Percentiles rank a stretch among this genome's conserved stretches.
Conservation (phyloP, 2,797 vertebrate species). For the Selene dorsalis region DNA sequence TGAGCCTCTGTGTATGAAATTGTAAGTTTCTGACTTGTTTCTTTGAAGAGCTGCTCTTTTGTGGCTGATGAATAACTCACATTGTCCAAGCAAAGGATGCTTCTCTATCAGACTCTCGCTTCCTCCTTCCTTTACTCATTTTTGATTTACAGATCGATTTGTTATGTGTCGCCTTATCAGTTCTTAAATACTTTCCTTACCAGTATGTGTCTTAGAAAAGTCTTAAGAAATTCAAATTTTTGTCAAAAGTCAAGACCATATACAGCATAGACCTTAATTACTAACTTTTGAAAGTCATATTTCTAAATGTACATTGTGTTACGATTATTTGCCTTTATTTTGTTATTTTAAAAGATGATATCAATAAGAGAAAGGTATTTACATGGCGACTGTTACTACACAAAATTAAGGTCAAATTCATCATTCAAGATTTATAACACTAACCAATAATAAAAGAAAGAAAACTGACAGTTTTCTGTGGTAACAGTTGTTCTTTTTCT, state of each 20-base stretch:
- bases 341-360: neutral
- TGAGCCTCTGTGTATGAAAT: constrained; percentile 32
- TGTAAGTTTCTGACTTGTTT: neutral
- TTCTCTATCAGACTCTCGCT: constrained; percentile 19
- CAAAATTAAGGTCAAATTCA: neutral
- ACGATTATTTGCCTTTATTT: neutral
- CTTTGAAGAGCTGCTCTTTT: constrained; percentile 12
- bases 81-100: constrained; percentile 8
- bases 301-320: neutral
- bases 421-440: neutral
- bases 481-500: neutral
- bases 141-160: neutral
- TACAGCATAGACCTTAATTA: neutral
- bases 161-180: neutral
- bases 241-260: neutral
- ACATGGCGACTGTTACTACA: neutral
- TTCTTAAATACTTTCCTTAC: neutral
- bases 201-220: neutral
- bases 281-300: neutral
- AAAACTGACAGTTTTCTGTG: neutral
- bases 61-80: constrained; percentile 29
- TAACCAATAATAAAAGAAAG: neutral
- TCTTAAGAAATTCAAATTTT: neutral
- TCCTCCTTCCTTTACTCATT: constrained; percentile 14
- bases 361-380: neutral